Evolutionary conservation across 2,797 vertebrate species (phyloP), one percentile per base, ranked within the genome.

Genomic region (Sebastes vulpes): DNA sequence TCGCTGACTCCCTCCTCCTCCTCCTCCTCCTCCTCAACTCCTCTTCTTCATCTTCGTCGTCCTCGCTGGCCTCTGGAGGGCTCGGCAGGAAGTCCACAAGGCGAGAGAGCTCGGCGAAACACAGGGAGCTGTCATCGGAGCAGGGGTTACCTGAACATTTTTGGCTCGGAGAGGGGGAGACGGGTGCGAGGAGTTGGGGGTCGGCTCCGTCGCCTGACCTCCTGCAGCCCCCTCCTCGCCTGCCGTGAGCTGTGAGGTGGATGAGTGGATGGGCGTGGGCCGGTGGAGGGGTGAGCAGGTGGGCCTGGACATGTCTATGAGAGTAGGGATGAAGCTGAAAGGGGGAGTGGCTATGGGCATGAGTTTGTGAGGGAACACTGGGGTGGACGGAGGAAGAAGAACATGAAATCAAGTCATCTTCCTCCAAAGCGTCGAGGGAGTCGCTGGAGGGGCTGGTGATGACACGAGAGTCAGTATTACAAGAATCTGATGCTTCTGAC

Each of bases 401-500:
- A 61, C 97, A 97, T 1, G 96, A 86, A 0, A 97, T 90, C 10
- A 97, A 73, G 83, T 97, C 97, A 0, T 99, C 98, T 73, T 98
- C 98, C 84, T 99, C 97, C 81, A 99, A 86, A 2, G 97, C 97
- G 0, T 98, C 97, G 50, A 98, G 85, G 14, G 98, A 99, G 90
- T 99, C 98, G 1, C 97, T 98, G 12, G 98, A 99, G 57, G 96
- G 96, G 26, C 98, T 99, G 52, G 89, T 94, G 80, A 96, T 89
- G 79, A 96, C 95, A 1, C 92, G 94, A 2, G 94, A 95, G 82
- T 96, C 95, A 1, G 96, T 96, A 21, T 95, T 96, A 81, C 95
- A 97, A 0, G 98, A 98, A 88, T 99, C 98, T 0, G 98, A 98
- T 0, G 96, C 92, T 85, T 99, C 98, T 0, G 98, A 99, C 11